These are phyloP conservation scores for Onthophagus taurus DNA, from an alignment of 1,140 invertebrate species.

Conservation along the genomic window DNA sequence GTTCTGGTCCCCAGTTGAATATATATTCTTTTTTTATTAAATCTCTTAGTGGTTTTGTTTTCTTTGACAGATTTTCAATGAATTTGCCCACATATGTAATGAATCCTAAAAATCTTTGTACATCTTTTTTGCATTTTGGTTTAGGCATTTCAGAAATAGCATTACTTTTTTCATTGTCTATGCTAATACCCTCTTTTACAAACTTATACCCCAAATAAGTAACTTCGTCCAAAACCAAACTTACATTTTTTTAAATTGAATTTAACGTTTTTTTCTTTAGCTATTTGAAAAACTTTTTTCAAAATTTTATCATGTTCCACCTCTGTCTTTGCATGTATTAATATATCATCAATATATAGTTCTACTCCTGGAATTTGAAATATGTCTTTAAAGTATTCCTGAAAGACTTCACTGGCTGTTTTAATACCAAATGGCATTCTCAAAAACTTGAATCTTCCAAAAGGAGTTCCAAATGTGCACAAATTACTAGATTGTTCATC, in stretches of 20 bases:
- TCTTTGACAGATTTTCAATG: slow-evolving; percentile 29
- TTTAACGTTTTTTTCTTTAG: slow-evolving; percentile 23
- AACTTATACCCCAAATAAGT: slow-evolving; percentile 31
- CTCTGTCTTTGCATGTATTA: slow-evolving; percentile 25
- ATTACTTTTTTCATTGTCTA: slow-evolving; percentile 30
- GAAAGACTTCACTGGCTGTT: slow-evolving; percentile 28
- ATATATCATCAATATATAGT: slow-evolving; percentile 28
- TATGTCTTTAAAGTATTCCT: slow-evolving; percentile 19
- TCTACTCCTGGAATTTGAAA: slow-evolving; percentile 23
- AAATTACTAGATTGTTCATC: slow-evolving; percentile 21
- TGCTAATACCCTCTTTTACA: slow-evolving; percentile 20
- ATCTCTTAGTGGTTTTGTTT: slow-evolving; percentile 17
- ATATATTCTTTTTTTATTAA: slow-evolving; percentile 20
- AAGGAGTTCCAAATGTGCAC: slow-evolving; percentile 25
- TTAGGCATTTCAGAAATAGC: slow-evolving; percentile 31
- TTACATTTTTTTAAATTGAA: slow-evolving; percentile 31
- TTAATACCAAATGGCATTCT: slow-evolving; percentile 22
- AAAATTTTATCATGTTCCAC: slow-evolving; percentile 21
- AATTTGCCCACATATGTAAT: slow-evolving; percentile 33
- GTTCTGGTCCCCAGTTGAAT: slow-evolving; percentile 1
- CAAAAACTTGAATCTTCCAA: slow-evolving; percentile 23
- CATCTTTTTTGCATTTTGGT: slow-evolving; percentile 26
- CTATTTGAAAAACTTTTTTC: slow-evolving; percentile 28
- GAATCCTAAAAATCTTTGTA: slow-evolving; percentile 33
- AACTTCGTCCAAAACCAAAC: slow-evolving; percentile 24